These are phyloP conservation scores for Anneissia japonica DNA, from an alignment of 35 echinoderm and acorn worm species.

Conservation along the genomic window DNA sequence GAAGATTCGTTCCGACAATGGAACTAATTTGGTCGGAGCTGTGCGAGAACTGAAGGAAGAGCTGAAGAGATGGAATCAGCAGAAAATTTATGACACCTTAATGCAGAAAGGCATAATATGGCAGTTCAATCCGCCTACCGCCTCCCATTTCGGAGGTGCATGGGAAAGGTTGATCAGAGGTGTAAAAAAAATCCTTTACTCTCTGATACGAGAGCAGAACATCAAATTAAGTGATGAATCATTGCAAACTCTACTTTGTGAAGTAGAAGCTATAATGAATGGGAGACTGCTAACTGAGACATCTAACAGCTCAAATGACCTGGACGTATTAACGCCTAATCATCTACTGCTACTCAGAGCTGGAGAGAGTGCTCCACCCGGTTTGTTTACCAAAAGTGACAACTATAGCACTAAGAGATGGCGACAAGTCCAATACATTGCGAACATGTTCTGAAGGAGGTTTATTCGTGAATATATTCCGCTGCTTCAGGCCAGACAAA, in stretches of 20 bases:
- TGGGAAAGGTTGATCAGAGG: too few species aligned
- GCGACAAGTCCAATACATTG: constrained; percentile 47
- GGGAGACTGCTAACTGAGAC: too few species aligned
- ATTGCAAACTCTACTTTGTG: neutral
- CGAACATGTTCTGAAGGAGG: constrained; percentile 42
- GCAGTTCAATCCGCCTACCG: too few species aligned
- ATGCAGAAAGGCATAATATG: too few species aligned
- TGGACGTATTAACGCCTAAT: constrained; percentile 35
- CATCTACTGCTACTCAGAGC: constrained; percentile 49
- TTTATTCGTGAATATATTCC: constrained; percentile 54
- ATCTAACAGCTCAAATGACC: neutral
- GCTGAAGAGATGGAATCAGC: neutral
- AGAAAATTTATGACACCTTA: neutral
- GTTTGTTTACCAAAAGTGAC: constrained; percentile 17
- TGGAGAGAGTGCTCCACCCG: constrained; percentile 23
- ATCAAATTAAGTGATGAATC: too few species aligned
- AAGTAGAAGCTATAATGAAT: neutral
- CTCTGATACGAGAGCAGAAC: too few species aligned
- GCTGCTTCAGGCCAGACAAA: constrained; percentile 16
- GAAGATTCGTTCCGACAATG: neutral
- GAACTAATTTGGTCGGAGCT: neutral
- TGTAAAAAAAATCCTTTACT: too few species aligned
- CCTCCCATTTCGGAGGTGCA: too few species aligned
- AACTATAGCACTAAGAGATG: constrained; percentile 16
- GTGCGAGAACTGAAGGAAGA: neutral